A percentile compares a stretch with the other conserved stretches of the same genome.
Conservation (phyloP, 2,888 invertebrate genomes). For the Reticulitermes lucifugus region DNA sequence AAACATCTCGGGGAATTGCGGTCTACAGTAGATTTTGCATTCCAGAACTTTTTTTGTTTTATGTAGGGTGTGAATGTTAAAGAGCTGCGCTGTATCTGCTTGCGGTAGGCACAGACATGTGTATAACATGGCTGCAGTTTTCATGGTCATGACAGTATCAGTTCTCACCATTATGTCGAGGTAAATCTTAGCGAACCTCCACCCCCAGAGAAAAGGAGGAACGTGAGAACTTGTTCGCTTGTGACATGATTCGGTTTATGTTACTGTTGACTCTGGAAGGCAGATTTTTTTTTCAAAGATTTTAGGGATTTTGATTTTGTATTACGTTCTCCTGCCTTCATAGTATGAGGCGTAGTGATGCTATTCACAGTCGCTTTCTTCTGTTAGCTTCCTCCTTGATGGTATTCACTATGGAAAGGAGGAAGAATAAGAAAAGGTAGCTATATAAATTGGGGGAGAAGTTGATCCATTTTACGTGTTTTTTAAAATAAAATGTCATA, state of each 20-base stretch:
- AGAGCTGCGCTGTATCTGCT: too few species aligned
- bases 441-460: conserved; percentile 46
- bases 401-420: conserved; percentile 32
- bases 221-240: not conserved
- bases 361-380: conserved; percentile 12
- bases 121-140: too few species aligned
- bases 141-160: not conserved
- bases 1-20: too few species aligned
- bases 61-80: too few species aligned
- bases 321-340: not conserved
- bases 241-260: conserved; percentile 13
- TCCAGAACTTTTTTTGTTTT: too few species aligned
- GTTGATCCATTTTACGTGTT: conserved; percentile 47
- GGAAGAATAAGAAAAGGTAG: conserved; percentile 38
- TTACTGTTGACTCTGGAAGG: conserved; percentile 7
- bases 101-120: not conserved
- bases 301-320: conserved; percentile 29
- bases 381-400: not conserved
- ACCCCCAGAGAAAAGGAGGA: not conserved
- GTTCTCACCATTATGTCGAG: not conserved
- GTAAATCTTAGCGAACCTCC: not conserved
- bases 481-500: conserved; percentile 38
- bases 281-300: not conserved
- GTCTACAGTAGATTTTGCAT: too few species aligned
- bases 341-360: conserved; percentile 7